Percentiles rank a stretch among this genome's conserved stretches.
Evolutionary conservation across 2,888 invertebrate genomes (phyloP).

Genomic region (Athrips mouffetella): DNA sequence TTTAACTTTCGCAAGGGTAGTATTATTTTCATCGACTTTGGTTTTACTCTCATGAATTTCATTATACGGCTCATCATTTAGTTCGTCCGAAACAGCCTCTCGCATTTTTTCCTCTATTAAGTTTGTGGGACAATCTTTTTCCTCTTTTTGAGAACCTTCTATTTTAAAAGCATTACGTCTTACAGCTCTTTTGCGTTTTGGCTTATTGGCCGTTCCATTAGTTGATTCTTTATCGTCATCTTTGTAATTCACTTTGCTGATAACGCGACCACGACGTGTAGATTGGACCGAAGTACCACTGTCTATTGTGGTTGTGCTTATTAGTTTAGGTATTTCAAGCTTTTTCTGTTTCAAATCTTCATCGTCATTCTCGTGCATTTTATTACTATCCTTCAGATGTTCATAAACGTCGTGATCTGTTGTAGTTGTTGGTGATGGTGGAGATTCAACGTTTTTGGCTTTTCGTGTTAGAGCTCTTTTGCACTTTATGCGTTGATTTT

Average conservation of each 20-base stretch:
- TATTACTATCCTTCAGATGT: too few relatives aligned
- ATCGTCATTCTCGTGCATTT: constrained; percentile 67
- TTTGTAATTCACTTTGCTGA: constrained; percentile 29
- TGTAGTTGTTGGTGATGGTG: too few relatives aligned
- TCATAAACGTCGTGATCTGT: too few relatives aligned
- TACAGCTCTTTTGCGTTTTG: constrained; percentile 22
- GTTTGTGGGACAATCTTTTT: constrained; percentile 22
- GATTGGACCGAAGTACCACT: constrained; percentile 33
- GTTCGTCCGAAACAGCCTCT: constrained; percentile 31
- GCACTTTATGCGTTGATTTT: too few relatives aligned
- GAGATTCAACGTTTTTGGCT: too few relatives aligned
- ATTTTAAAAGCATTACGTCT: constrained; percentile 29
- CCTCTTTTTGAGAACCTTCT: constrained; percentile 15
- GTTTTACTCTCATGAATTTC: too few relatives aligned
- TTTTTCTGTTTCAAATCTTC: constrained; percentile 49
- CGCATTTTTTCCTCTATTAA: constrained; percentile 58
- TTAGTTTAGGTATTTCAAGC: constrained; percentile 32
- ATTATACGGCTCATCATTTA: too few relatives aligned
- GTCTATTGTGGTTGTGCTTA: constrained; percentile 31
- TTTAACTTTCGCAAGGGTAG: too few relatives aligned
- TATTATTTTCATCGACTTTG: too few relatives aligned
- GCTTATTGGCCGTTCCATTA: constrained; percentile 28
- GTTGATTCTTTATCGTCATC: constrained; percentile 29
- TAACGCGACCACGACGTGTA: constrained; percentile 25
- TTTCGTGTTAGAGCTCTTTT: too few relatives aligned